A percentile compares a stretch with the other conserved stretches of the same genome.
These are phyloP conservation scores for Mormyrus proboscirostris DNA, from an alignment of 2,797 vertebrate species.

Conservation along the genomic window DNA sequence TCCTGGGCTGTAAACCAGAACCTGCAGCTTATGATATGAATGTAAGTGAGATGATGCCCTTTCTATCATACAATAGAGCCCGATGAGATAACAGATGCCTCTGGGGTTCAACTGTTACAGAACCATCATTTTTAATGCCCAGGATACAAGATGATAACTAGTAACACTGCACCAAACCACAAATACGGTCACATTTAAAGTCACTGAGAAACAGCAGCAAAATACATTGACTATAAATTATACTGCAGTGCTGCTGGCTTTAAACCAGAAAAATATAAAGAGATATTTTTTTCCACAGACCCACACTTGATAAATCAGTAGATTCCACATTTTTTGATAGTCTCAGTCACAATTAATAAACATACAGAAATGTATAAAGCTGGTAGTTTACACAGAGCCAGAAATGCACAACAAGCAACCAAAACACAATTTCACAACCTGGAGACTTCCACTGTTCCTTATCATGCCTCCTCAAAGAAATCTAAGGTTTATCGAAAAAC, in stretches of 20 bases:
- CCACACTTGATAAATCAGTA: neutral
- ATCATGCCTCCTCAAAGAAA: neutral
- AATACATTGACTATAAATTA: neutral
- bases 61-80: neutral
- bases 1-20: neutral
- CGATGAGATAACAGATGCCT: neutral
- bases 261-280: neutral
- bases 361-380: neutral
- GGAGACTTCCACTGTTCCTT: neutral
- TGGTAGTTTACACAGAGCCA: neutral
- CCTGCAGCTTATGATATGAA: conserved; percentile 3
- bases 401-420: neutral
- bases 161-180: neutral
- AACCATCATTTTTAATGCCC: neutral
- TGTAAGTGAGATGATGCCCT: neutral
- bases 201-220: neutral
- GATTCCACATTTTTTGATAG: neutral
- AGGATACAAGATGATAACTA: neutral
- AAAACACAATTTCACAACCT: neutral
- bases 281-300: neutral
- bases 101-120: neutral
- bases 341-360: neutral
- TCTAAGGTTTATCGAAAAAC: neutral
- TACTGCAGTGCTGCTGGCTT: neutral
- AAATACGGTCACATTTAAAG: neutral